Evolutionary conservation across 1,140 invertebrate species (phyloP), one percentile per base, ranked within the genome.

Genomic region (Stratiolaelaps scimitus): DNA sequence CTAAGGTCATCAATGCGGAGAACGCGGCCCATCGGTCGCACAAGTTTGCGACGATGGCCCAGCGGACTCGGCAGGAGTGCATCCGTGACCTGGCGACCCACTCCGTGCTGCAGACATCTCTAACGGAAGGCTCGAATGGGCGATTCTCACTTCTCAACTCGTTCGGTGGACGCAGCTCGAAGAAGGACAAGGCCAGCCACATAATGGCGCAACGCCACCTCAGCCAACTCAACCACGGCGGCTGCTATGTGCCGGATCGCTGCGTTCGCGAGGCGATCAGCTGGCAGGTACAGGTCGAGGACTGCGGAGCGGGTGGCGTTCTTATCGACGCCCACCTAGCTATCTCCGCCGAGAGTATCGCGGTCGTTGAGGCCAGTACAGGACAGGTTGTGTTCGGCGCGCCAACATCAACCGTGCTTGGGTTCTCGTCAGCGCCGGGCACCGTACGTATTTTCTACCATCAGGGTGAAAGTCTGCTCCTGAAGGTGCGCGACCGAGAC

Each of bases 1-100:
- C 92, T 46, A 97, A 98, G 84, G 88, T 94, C 23, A 92, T 98
- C 48, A 98, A 98, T 79, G 93, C 89, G 23, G 93, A 98, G 78
- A 96, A 96, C 79, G 92, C 92, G 17, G 92, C 91, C 13, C 90
- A 95, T 72, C 82, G 87, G 68, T 93, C 90, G 10, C 89, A 95
- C 72, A 97, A 97, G 78, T 98, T 98, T 78, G 87, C 87, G 56
- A 92, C 89, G 4, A 96, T 98, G 92, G 92, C 93, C 2, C 91
- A 89, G 7, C 81, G 94, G 72, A 97, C 94, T 19, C 80, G 92
- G 72, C 88, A 94, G 74, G 93, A 96, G 78, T 95, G 95, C 76
- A 78, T 97, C 67, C 96, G 94, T 71, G 82, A 84, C 69, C 80
- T 97, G 64, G 85, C 90, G 5, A 82, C 83, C 43, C 95, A 93